Evolutionary conservation across 2,888 invertebrate species (phyloP).

Genomic region (Aelia acuminata): DNA sequence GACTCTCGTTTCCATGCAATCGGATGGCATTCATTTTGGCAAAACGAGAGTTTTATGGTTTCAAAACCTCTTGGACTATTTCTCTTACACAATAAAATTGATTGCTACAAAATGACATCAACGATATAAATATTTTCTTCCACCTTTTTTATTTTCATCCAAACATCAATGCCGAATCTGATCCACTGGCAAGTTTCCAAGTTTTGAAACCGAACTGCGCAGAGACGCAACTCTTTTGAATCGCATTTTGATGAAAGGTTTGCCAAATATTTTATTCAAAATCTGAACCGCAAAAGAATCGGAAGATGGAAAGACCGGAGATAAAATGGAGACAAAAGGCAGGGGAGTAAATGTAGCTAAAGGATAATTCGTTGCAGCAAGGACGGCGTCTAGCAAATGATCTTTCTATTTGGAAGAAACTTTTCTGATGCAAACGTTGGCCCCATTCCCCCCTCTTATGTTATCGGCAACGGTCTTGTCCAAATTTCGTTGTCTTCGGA

Average conservation of each 20-base stretch:
- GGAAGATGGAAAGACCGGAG: background rate
- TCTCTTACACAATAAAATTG: background rate
- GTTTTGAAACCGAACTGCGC: background rate
- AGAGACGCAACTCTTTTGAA: conserved; percentile 10
- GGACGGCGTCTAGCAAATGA: conserved; percentile 12
- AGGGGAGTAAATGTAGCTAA: conserved; percentile 13
- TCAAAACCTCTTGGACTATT: background rate
- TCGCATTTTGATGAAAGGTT: background rate
- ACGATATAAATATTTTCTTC: background rate
- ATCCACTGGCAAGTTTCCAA: background rate
- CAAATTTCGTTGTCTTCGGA: background rate
- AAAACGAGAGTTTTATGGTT: too few species aligned
- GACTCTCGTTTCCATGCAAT: too few species aligned
- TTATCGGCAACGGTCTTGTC: background rate
- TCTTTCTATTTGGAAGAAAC: conserved; percentile 47
- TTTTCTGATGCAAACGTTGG: conserved; percentile 42
- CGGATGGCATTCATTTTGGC: too few species aligned
- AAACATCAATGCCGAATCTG: background rate
- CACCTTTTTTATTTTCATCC: background rate
- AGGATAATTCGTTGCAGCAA: conserved; percentile 21
- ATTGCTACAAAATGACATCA: background rate
- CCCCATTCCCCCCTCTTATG: background rate
- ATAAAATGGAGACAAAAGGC: background rate
- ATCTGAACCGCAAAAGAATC: background rate
- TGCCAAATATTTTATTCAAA: background rate